Evolutionary conservation across 2,888 invertebrate species (phyloP), one percentile per base, ranked within the genome.

Genomic region (Ichneumoninae sp.): DNA sequence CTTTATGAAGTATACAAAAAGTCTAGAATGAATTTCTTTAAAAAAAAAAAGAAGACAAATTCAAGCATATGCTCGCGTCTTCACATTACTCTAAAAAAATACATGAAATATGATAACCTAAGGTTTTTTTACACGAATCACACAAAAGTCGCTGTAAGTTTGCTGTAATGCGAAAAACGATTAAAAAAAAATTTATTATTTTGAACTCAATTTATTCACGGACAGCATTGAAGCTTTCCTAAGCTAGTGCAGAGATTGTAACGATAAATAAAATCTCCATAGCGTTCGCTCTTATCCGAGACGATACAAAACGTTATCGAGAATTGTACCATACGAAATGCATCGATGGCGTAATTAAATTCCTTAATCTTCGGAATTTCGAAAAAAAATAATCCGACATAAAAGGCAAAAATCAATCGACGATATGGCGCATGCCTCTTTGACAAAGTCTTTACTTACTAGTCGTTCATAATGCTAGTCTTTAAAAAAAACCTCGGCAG

Each of bases 391-490:
- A 8, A 50, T 52, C 40, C 3, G 33, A 3, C 4, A 40, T 36
- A 71, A 19, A 36, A 7, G 40, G 2, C 7, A 26, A 19, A 22
- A 22, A 76, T 66, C 7, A 52, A 36, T 66, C 3, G 2, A 22
- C 33, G 19, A 33, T 44, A 60, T 16, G n/a, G 57, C 26, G 44
- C 54, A 22, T 33, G 13, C 7, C 1, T 7, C 52, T 57, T 0
- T 22, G 22, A 16, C 44, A 3, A 5, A 36, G n/a, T 60, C 7
- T 33, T 22, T 69, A 69, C 77, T 78, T 22, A 78, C 77, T 69
- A 78, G 33, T 47, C 47, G 68, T 69, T 78, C 77, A 78, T 78
- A 26, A 19, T 78, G 60, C 30, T 44, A 30, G 16, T 52, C 10
- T 47, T 26, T 30, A 40, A 30, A 8, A n/a, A 47, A 77, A 26